These are phyloP conservation scores for Selene dorsalis DNA, from an alignment of 2,797 vertebrate genomes.

Conservation along the genomic window DNA sequence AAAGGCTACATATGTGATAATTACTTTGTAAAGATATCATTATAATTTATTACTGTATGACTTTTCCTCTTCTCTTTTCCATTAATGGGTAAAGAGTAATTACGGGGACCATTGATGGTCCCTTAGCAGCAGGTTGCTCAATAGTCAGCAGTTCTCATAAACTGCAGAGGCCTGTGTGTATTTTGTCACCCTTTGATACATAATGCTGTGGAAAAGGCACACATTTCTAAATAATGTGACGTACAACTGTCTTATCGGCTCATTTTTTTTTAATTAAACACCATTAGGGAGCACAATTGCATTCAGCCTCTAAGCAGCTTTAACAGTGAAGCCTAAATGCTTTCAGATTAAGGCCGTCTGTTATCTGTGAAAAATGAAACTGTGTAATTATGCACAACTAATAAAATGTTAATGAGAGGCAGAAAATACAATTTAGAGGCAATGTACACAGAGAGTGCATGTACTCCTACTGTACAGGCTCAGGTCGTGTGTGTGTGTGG, in stretches of 20 bases:
- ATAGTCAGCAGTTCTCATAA: slow-evolving; percentile 24
- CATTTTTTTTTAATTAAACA: slow-evolving; percentile 38
- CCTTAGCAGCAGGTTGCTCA: slow-evolving; percentile 12
- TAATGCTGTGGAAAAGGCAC: slow-evolving; percentile 3
- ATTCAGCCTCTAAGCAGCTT: slow-evolving; percentile 28
- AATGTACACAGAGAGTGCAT: neutral
- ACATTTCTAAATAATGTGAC: slow-evolving; percentile 21
- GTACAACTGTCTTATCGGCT: slow-evolving; percentile 25
- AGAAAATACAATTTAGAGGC: neutral
- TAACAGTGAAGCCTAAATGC: slow-evolving; percentile 18
- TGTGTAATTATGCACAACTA: neutral
- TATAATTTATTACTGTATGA: neutral
- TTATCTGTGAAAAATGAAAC: slow-evolving; percentile 18
- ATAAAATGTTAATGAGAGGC: slow-evolving; percentile 13
- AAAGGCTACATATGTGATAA: neutral
- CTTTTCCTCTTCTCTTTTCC: slow-evolving; percentile 19
- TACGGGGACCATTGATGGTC: slow-evolving; percentile 36
- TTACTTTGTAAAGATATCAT: neutral
- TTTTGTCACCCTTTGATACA: slow-evolving; percentile 27
- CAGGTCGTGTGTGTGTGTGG: neutral
- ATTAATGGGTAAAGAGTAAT: slow-evolving; percentile 38
- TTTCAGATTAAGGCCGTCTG: neutral
- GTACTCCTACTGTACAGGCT: neutral
- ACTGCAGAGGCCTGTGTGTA: slow-evolving; percentile 25
- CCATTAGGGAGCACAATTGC: slow-evolving; percentile 38